A percentile compares a stretch with the other conserved stretches of the same genome.
Conservation (phyloP, 1,140 invertebrate species). For the Psix sp. region DNA sequence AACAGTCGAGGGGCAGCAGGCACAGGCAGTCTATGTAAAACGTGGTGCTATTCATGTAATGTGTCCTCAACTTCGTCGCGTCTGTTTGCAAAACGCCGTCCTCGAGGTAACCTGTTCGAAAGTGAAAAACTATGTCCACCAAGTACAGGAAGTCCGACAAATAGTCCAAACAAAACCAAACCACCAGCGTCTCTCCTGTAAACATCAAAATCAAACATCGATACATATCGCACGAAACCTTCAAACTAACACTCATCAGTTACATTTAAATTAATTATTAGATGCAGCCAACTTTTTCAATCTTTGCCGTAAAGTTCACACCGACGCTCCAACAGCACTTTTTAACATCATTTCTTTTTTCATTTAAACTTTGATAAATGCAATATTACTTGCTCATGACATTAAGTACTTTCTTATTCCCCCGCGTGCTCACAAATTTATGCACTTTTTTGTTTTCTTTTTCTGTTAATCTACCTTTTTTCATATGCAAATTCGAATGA, state of each 20-base stretch:
- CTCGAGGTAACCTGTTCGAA: conserved; percentile 96
- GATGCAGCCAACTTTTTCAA: conserved; percentile 35
- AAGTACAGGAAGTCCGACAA: conserved; percentile 97
- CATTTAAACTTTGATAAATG: conserved; percentile 30
- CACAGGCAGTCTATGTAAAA: conserved; percentile 99
- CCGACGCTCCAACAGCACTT: conserved; percentile 4
- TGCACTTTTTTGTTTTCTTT: no score
- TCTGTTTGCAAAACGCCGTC: conserved; percentile 98
- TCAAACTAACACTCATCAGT: no score
- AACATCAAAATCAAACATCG: conserved; percentile 31
- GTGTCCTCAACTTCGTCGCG: conserved; percentile 92
- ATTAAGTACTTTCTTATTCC: not conserved
- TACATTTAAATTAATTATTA: conserved; percentile 21
- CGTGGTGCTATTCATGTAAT: conserved; percentile 99
- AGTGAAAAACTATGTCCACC: conserved; percentile 97
- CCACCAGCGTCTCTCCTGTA: conserved; percentile 88
- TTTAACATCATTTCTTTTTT: conserved; percentile 21
- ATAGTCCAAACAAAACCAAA: conserved; percentile 98
- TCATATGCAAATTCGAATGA: no score
- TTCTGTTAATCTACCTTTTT: no score
- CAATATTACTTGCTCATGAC: conserved; percentile 5
- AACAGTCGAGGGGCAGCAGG: conserved; percentile 96
- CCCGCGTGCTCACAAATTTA: not conserved
- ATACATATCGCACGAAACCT: not conserved
- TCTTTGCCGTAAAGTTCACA: conserved; percentile 12